Evolutionary conservation across 2,888 invertebrate species (phyloP).

Genomic region (Megaustenia siamemsis): DNA sequence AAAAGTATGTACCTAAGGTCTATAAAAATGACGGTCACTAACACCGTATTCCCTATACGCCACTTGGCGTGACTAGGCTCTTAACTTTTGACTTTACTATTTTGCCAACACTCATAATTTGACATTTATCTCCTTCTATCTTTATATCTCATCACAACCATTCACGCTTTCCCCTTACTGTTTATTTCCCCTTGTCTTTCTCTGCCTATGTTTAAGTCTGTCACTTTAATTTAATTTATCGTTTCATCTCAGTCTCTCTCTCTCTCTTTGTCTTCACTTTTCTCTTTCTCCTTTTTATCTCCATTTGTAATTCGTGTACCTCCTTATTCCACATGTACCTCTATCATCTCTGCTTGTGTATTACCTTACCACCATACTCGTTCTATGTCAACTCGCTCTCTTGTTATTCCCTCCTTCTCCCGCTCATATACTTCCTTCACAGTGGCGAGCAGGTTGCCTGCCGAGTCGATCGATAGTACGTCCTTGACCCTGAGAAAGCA

Average conservation of each 20-base stretch:
- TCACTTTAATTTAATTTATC: conserved; percentile 1
- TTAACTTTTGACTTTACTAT: too few relatives aligned
- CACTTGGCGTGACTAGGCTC: too few relatives aligned
- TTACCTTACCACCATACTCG: not conserved
- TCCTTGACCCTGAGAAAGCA: conserved; percentile 30
- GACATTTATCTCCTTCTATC: too few relatives aligned
- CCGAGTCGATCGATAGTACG: not conserved
- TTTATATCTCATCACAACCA: not conserved
- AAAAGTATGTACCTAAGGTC: too few relatives aligned
- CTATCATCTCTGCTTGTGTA: too few relatives aligned
- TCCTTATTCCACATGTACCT: too few relatives aligned
- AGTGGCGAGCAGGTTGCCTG: not conserved
- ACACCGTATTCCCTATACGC: too few relatives aligned
- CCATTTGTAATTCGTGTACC: too few relatives aligned
- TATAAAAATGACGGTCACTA: too few relatives aligned
- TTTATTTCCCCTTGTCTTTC: not conserved
- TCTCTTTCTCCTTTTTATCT: not conserved
- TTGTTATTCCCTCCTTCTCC: not conserved
- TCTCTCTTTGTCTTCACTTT: not conserved
- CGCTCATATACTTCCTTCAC: not conserved
- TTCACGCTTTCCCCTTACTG: not conserved
- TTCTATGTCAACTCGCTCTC: conserved; percentile 21
- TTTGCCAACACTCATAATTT: too few relatives aligned
- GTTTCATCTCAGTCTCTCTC: conserved; percentile 17
- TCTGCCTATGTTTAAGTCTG: not conserved